Base-by-base conservation (phyloP, 1,140 invertebrate genomes). In the Laupala kohalensis region DNA sequence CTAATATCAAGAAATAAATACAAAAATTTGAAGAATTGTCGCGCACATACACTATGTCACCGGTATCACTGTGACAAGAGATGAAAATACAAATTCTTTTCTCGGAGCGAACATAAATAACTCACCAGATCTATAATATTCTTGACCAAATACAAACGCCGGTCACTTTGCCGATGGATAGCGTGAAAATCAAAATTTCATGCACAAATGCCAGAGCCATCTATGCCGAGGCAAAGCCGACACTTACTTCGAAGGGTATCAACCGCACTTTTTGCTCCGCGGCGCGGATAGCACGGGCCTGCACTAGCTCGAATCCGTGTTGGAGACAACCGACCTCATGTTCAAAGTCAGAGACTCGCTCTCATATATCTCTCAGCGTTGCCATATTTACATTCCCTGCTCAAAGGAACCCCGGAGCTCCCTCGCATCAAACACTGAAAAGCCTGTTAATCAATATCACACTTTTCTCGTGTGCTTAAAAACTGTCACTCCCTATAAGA, bases 51-150 rank as follows among this genome's bases (percentile, higher is more conserved):
- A n/a, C n/a, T n/a, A n/a, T n/a, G n/a, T n/a, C n/a, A n/a, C n/a
- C n/a, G n/a, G n/a, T n/a, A n/a, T n/a, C n/a, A n/a, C n/a, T n/a
- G n/a, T n/a, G n/a, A n/a, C n/a, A n/a, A n/a, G n/a, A n/a, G n/a
- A n/a, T n/a, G n/a, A n/a, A n/a, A n/a, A n/a, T n/a, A n/a, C n/a
- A n/a, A n/a, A n/a, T n/a, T n/a, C n/a, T n/a, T n/a, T n/a, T n/a
- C n/a, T n/a, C n/a, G n/a, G 23, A 53, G 26, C 66, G 37, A 67
- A 68, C 72, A 73, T 37, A 73, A 71, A 73, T 73, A 74, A 82
- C 82, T 83, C 79, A 83, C 82, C 82, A 77, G 81, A 80, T 78
- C 81, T 81, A 80, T 82, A 83, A 76, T 82, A 83, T 78, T 83
- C 81, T 79, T 82, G 82, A 79, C 82, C 82, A 78, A 82, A 83